phyloP scores from a whole-genome alignment of 2,113 vertebrate genomes.

The Stercorarius parasiticus region DNA sequence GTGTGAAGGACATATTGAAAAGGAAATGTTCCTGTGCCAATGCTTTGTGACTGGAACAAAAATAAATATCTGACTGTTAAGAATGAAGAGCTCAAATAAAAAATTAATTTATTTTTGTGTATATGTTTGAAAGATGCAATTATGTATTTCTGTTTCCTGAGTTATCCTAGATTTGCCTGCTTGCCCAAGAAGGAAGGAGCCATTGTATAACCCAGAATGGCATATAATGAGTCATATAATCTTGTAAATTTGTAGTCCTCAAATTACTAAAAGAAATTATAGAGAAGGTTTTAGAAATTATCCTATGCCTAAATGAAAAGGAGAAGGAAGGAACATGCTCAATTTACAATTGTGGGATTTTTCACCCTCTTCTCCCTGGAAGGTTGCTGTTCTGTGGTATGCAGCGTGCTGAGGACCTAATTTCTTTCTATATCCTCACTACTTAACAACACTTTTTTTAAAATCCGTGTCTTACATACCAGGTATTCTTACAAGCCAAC shows the following conservation, averaged over 20 bases:
- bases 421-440: slow-evolving; percentile 29
- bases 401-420: neutral
- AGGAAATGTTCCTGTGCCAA: neutral
- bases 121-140: neutral
- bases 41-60: slow-evolving; percentile 8
- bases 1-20: slow-evolving; percentile 43
- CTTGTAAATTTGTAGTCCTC: neutral
- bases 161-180: neutral
- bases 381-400: neutral
- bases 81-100: slow-evolving; percentile 4
- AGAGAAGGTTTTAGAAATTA: neutral
- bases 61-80: neutral
- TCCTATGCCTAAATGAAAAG: neutral
- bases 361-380: neutral
- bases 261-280: neutral
- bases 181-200: neutral
- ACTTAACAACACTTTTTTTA: neutral
- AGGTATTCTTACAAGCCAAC: neutral
- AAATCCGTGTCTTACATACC: neutral
- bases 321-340: neutral
- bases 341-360: neutral
- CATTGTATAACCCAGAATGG: neutral
- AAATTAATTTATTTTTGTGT: slow-evolving; percentile 28
- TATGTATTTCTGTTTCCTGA: neutral
- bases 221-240: neutral